Evolutionary conservation across 2,113 vertebrate species (phyloP).

Genomic region (Orientallactaga bullata): DNA sequence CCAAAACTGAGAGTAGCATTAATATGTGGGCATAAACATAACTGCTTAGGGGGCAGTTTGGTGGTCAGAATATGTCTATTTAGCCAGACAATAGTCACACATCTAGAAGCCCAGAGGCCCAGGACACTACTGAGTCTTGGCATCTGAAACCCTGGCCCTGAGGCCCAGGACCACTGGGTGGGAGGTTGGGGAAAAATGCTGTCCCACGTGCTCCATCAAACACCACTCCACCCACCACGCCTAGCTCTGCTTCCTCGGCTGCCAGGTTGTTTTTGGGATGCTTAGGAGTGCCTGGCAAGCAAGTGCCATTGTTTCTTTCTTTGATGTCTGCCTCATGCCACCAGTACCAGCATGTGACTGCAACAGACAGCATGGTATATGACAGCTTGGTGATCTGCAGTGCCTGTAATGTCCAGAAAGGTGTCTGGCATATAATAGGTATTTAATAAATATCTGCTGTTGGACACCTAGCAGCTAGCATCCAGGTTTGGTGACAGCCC

Average conservation of each 20-base stretch:
- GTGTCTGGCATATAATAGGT: background rate
- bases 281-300: accelerated
- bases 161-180: background rate
- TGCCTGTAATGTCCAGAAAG: background rate
- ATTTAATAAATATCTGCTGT: background rate
- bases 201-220: background rate
- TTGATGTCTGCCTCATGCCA: background rate
- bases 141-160: background rate
- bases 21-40: too few species aligned
- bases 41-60: too few species aligned
- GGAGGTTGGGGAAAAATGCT: background rate
- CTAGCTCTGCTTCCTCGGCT: accelerated
- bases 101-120: too few species aligned
- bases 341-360: background rate
- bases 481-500: background rate
- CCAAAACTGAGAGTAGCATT: too few species aligned
- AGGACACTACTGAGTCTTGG: too few species aligned
- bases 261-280: accelerated
- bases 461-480: background rate
- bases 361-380: background rate
- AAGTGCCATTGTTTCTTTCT: background rate
- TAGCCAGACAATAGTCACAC: too few species aligned
- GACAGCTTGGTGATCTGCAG: accelerated
- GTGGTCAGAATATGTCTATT: too few species aligned
- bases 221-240: accelerated